Conservation (phyloP, 2,113 vertebrate genomes). For the Myrmophylax atrothorax region DNA sequence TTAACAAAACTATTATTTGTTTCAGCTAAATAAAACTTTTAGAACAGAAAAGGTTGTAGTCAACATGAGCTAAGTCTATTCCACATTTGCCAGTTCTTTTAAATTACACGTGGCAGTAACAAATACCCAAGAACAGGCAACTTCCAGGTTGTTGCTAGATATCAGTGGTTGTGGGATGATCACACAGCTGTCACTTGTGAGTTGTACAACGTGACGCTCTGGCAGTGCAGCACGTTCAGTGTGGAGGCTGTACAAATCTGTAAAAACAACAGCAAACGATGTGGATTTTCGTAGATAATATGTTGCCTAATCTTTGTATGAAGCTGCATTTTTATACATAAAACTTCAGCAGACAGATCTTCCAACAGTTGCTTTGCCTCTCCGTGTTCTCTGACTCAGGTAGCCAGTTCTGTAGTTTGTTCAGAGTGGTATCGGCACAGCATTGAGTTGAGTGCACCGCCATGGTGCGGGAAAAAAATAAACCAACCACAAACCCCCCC, state of each 20-base stretch:
- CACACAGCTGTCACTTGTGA: background rate
- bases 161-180: background rate
- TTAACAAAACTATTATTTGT: background rate
- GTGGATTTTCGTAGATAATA: background rate
- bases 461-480: background rate
- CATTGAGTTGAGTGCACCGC: background rate
- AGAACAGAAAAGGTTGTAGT: background rate
- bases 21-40: background rate
- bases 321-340: background rate
- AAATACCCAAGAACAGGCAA: background rate
- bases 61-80: background rate
- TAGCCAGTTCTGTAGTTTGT: background rate
- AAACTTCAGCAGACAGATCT: background rate
- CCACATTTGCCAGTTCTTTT: background rate
- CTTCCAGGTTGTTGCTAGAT: background rate
- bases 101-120: background rate
- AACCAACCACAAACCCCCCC: background rate
- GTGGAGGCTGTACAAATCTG: background rate
- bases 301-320: background rate
- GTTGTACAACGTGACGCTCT: background rate
- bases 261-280: background rate
- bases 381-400: background rate
- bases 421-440: background rate
- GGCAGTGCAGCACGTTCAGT: background rate
- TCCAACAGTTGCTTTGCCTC: background rate